Conservation (phyloP, 2,113 vertebrate species). For the Saiga tatarica region DNA sequence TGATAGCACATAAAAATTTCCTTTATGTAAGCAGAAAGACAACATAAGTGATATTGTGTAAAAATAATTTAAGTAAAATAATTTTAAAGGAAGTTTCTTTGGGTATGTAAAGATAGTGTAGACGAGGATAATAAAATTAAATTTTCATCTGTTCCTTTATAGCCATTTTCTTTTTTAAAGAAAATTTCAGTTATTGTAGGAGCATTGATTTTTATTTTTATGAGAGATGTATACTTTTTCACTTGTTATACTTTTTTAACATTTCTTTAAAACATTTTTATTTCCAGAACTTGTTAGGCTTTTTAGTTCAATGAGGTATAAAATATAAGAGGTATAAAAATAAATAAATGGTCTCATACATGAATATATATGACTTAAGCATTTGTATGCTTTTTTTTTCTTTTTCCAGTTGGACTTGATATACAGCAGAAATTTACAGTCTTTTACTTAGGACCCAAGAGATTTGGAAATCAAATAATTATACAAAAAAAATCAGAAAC, state of each 20-base stretch:
- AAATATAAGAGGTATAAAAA: conserved; percentile 20
- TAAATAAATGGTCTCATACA: conserved; percentile 11
- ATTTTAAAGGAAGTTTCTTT: conserved; percentile 33
- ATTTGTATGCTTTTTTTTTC: conserved; percentile 35
- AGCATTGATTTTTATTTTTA: conserved; percentile 38
- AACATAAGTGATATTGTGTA: conserved; percentile 30
- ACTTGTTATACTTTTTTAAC: conserved; percentile 4
- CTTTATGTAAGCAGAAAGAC: conserved; percentile 43
- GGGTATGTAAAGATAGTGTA: background rate
- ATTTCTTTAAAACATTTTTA: background rate
- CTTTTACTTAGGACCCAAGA: conserved; percentile 84
- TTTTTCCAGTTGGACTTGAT: conserved; percentile 91
- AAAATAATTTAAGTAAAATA: conserved; percentile 38
- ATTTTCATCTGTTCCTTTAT: conserved; percentile 13
- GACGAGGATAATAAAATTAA: background rate
- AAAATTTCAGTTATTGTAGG: conserved; percentile 29
- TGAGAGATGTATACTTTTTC: background rate
- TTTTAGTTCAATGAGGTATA: background rate
- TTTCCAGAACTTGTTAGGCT: conserved; percentile 11
- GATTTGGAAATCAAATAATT: conserved; percentile 71
- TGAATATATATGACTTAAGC: background rate
- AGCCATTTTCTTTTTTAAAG: conserved; percentile 26
- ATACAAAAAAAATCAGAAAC: conserved; percentile 67
- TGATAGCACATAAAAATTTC: conserved; percentile 30
- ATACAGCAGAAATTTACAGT: conserved; percentile 88